phyloP scores from a whole-genome alignment of 2,888 invertebrate species.

The Caenorhabditis virilis region DNA sequence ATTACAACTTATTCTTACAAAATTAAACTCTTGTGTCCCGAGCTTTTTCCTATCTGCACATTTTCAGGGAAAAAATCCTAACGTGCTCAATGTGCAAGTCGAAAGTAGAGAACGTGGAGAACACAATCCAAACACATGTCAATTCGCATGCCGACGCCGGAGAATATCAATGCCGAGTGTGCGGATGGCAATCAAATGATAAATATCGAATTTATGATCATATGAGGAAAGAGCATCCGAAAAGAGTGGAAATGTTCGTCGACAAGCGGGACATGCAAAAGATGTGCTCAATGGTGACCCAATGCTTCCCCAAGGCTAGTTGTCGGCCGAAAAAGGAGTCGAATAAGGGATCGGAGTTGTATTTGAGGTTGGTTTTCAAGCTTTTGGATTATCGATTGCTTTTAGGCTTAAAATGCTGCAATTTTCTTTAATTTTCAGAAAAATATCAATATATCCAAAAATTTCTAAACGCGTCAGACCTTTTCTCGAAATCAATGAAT shows the following conservation, averaged over 20 bases:
- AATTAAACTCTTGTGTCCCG: too few relatives aligned
- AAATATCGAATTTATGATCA: conserved; percentile 43
- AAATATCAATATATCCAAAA: background rate
- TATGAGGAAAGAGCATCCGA: conserved; percentile 44
- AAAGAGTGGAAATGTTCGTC: conserved; percentile 35
- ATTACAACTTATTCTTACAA: too few relatives aligned
- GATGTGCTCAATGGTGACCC: conserved; percentile 26
- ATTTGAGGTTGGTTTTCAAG: too few relatives aligned
- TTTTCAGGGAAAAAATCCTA: conserved; percentile 41
- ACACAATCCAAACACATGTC: conserved; percentile 47
- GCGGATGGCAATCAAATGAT: conserved; percentile 44
- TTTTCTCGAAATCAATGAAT: too few relatives aligned
- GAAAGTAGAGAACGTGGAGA: conserved; percentile 42
- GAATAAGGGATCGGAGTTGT: conserved; percentile 9
- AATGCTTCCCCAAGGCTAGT: conserved; percentile 38
- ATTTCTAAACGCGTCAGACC: too few relatives aligned
- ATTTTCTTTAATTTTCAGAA: background rate
- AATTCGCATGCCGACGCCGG: conserved; percentile 44
- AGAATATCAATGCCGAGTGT: conserved; percentile 42
- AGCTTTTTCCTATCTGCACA: too few relatives aligned
- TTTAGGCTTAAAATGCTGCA: too few relatives aligned
- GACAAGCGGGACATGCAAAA: conserved; percentile 46
- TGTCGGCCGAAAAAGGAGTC: conserved; percentile 30
- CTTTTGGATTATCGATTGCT: too few relatives aligned
- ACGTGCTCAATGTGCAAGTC: conserved; percentile 44